Base-by-base conservation (phyloP, 2,888 invertebrate species). In the Hirtodrosophila confusa region DNA sequence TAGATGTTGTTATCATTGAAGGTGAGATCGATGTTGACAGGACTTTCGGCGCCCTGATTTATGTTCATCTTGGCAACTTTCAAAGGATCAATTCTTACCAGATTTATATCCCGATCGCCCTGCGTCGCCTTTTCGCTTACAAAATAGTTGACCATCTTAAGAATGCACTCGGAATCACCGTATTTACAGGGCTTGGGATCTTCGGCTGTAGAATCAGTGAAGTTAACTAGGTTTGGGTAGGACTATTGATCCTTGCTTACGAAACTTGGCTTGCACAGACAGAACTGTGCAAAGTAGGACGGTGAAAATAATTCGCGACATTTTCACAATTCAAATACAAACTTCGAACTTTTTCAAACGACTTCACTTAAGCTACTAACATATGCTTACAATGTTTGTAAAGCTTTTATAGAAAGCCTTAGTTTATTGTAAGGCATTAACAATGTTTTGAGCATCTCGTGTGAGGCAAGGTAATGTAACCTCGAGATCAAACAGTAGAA, bases 21-120 rank as follows among this genome's bases (percentile, higher is more conserved):
- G 0, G 71, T 77, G 0, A 91, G 67, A 48, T 90, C 88, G 35
- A 91, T 85, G 49, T 84, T 90, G 0, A 91, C 91, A 0, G 91
- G 90, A 73, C 91, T 90, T 0, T 87, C 78, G 0, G 70, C 78
- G 0, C 89, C 90, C 69, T 91, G 91, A 9, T 88, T 83, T 1
- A 91, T 49, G 23, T 66, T 61, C 43, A 91, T 78, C 44, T 71
- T 69, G 1, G 75, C 68, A 1, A 91, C 76, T 3, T 60, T 50
- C 11, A 90, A 56, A 0, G 91, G 91, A 65, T 90, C 90, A 3
- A 90, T 40, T 43, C 72, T 83, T 3, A 73, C 49, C 9, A 90
- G 51, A 65, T 90, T 89, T 3, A 90, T 45, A 0, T 83, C 77
- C 8, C 54, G 45, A 44, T 89, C 86, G 37, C 85, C 90, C 67